Conservation (phyloP, 2,888 invertebrate genomes). For the Phragmatobia fuliginosa region DNA sequence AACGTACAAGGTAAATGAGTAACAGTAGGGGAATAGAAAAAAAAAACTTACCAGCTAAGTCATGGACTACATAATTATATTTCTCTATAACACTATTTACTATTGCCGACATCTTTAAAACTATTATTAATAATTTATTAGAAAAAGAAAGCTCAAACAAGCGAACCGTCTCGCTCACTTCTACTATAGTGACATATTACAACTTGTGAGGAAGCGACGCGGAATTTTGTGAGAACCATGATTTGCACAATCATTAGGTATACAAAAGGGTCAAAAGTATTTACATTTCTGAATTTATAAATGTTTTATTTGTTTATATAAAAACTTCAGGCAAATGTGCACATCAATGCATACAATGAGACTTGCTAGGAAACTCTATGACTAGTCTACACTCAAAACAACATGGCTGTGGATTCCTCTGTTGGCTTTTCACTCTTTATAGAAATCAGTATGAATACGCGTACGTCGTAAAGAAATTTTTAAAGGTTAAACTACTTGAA, state of each 20-base stretch:
- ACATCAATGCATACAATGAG: too few species aligned
- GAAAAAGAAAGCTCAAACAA: neutral
- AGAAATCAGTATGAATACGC: too few species aligned
- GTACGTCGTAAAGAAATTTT: too few species aligned
- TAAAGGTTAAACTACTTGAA: too few species aligned
- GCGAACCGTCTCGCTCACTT: neutral
- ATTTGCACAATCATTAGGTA: neutral
- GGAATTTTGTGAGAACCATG: neutral
- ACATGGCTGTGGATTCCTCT: too few species aligned
- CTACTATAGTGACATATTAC: neutral
- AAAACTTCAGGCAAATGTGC: too few species aligned
- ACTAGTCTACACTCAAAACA: too few species aligned
- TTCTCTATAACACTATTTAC: constrained; percentile 38
- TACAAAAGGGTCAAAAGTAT: neutral
- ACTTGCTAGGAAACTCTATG: too few species aligned
- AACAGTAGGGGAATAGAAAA: too few species aligned
- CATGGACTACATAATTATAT: constrained; percentile 55
- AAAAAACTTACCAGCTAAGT: constrained; percentile 55
- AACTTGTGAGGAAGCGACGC: neutral
- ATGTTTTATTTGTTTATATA: neutral
- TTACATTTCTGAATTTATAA: neutral
- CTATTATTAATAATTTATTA: neutral
- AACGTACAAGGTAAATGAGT: too few species aligned
- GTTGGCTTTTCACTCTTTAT: too few species aligned
- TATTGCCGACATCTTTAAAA: constrained; percentile 42